Evolutionary conservation across 2,113 vertebrate genomes (phyloP).

Genomic region (Apaloderma vittatum): DNA sequence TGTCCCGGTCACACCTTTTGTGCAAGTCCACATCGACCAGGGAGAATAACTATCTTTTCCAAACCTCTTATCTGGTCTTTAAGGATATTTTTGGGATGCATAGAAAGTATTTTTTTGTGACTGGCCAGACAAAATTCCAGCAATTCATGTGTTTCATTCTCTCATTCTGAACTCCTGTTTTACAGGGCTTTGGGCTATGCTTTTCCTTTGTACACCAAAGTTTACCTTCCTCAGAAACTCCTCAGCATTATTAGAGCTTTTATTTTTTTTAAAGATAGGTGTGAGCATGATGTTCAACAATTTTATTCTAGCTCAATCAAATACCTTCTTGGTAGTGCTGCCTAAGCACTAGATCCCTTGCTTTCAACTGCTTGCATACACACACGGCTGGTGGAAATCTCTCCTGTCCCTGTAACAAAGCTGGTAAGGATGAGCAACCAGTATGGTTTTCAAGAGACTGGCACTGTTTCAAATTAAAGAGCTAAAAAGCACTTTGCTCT

Average conservation of each 20-base stretch:
- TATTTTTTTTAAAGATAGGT: neutral
- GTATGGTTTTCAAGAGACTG: neutral
- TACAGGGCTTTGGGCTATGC: neutral
- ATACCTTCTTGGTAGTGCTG: neutral
- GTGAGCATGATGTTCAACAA: accelerated
- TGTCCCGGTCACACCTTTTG: neutral
- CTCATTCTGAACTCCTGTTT: neutral
- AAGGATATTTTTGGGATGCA: neutral
- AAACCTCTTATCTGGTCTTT: neutral
- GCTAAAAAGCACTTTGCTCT: neutral
- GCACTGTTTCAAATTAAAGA: neutral
- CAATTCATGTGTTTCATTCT: neutral
- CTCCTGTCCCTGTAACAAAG: neutral
- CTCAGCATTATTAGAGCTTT: neutral
- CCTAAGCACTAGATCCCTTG: neutral
- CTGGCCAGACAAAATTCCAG: neutral
- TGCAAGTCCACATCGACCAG: neutral
- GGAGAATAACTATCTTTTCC: neutral
- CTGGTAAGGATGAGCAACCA: neutral
- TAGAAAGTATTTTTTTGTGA: neutral
- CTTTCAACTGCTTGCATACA: neutral
- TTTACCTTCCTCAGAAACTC: neutral
- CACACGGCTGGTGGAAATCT: neutral
- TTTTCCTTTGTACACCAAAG: neutral
- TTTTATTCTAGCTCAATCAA: neutral